phyloP scores from a whole-genome alignment of 2,113 vertebrate species.

The Sakesphorus luctuosus region DNA sequence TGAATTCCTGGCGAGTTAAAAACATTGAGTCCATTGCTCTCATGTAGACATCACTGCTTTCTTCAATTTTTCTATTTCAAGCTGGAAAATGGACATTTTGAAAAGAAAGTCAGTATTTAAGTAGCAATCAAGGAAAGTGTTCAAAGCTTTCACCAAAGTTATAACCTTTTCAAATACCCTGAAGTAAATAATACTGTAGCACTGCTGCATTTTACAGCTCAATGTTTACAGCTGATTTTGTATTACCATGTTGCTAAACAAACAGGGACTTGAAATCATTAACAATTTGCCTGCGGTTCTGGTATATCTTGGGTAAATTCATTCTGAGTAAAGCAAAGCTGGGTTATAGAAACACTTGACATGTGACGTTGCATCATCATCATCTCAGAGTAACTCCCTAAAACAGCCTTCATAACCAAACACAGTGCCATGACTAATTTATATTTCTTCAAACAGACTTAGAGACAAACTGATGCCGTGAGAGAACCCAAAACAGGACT shows the following conservation, averaged over 20 bases:
- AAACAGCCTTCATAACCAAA: not conserved
- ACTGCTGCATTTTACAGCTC: not conserved
- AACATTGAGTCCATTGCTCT: constrained; percentile 60
- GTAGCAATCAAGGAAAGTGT: not conserved
- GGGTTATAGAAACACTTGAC: not conserved
- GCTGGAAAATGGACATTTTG: constrained; percentile 71
- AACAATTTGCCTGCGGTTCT: not conserved
- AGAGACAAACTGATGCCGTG: no score
- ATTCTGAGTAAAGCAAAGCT: not conserved
- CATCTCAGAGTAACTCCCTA: not conserved
- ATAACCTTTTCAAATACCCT: not conserved
- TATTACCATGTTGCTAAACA: not conserved
- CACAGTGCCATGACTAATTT: not conserved
- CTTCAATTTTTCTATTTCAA: constrained; percentile 94
- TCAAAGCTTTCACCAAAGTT: not conserved
- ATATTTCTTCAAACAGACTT: not conserved
- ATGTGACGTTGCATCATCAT: accelerated
- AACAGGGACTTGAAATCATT: not conserved
- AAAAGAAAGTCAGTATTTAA: not conserved
- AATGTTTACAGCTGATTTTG: not conserved
- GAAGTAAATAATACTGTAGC: not conserved
- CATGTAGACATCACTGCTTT: constrained; percentile 83
- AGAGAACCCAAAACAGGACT: no score
- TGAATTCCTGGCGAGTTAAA: constrained; percentile 34
- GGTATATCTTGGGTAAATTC: not conserved